Base-by-base conservation (phyloP, 1,140 invertebrate genomes). In the Hylyphantes graminicola region DNA sequence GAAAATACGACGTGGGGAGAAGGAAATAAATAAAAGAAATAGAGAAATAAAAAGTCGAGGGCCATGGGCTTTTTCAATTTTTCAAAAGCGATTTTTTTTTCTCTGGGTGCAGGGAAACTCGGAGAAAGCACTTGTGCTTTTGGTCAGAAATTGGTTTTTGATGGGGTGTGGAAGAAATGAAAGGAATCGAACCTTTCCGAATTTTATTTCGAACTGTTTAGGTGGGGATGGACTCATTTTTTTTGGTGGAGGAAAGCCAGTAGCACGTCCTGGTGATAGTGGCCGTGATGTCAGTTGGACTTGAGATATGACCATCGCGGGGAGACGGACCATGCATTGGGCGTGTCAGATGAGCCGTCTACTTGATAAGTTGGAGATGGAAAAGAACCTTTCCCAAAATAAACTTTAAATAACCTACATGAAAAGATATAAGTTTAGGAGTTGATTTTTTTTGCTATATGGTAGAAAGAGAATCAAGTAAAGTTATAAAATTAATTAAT, bases 131-230 rank as follows among this genome's bases (percentile, higher is more conserved):
- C 78, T 81, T 79, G 77, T 79, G 77, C 77, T 57, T 79, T 79
- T 81, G 78, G 78, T 48, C 55, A 73, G 78, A 81, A 72, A 81
- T 81, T 81, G 78, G 54, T 81, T 81, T 81, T 81, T 81, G 67
- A 81, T 81, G 78, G 78, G 61, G 78, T 72, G 78, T 54, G 78
- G 64, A 65, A 59, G 68, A 79, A 79, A 79, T 79, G 77, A 79
- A 79, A 79, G 65, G 77, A 79, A 68, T 15, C 35, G 72, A 74
- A 19, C 72, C 64, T 57, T 50, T 51, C 57, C 67, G 35, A 51
- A 13, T 67, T 67, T 67, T 48, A 13, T 15, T 48, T 48, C 19
- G 13, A 15, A 19, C 11, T 10, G 15, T 63, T 13, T 21, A 48
- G 59, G 63, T n/a, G n/a, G 74, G 7, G 74, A 17, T 53, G 57